Conservation (phyloP, 2,113 vertebrate genomes). For the Melanerpes aurifrons region DNA sequence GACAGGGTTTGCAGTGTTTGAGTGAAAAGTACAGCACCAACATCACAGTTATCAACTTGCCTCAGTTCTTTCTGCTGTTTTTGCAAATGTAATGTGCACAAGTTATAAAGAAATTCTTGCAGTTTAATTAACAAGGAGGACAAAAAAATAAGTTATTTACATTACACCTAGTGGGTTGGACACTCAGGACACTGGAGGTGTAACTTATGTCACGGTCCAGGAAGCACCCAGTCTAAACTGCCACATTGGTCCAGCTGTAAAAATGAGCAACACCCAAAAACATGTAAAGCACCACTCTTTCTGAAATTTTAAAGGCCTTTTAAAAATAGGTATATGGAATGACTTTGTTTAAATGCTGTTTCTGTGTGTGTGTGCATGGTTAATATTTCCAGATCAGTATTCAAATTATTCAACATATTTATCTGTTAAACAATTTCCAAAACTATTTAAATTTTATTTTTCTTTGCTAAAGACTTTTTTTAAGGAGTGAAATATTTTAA, state of each 20-base stretch:
- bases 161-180: background rate
- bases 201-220: too few relatives aligned
- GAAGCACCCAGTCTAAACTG: too few relatives aligned
- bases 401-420: background rate
- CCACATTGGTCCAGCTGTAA: too few relatives aligned
- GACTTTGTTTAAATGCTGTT: background rate
- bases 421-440: background rate
- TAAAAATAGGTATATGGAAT: too few relatives aligned
- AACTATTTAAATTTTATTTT: background rate
- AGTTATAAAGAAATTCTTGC: background rate
- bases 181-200: too few relatives aligned
- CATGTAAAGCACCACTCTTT: too few relatives aligned
- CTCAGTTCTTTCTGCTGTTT: background rate
- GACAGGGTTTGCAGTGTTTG: background rate
- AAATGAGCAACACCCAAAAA: too few relatives aligned
- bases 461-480: background rate
- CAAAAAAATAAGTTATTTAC: background rate
- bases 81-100: background rate
- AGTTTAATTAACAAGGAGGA: background rate
- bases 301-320: too few relatives aligned
- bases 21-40: background rate
- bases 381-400: background rate
- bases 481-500: background rate
- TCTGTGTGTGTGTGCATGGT: background rate
- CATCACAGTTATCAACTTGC: background rate